Evolutionary conservation across 2,888 invertebrate species (phyloP), one percentile per base, ranked within the genome.

Genomic region (Eristalis tenax): DNA sequence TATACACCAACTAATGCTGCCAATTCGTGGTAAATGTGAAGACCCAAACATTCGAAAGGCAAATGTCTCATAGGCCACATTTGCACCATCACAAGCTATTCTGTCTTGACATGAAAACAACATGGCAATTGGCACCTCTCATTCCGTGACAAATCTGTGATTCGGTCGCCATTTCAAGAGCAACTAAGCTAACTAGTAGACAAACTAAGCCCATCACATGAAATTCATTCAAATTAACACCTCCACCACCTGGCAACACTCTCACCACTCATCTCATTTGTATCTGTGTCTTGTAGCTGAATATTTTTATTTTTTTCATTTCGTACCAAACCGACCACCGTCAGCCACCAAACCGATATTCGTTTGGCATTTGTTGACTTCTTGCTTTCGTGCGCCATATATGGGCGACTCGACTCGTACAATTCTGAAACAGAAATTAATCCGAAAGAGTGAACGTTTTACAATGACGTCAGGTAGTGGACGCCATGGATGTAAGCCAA

Each of bases 371-470:
- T 83, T 71, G 70, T 77, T 69, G 69, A 82, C 74, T 78, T 73
- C 69, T 78, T 70, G 50, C 35, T 50, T 70, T 78, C 63, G 73
- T 69, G 59, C 77, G 32, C 82, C 82, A 38, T 66, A 79, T 83
- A 86, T 63, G 74, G 70, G 40, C 32, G 22, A 32, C 66, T 59
- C 6, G 26, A 32, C n/a, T 38, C 64, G 40, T 40, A 23, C 32
- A 76, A 81, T 85, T 80, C 71, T 65, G 82, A 86, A 86, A 86
- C 85, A 82, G 85, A 86, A 86, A 86, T 63, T 69, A 75, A 78
- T 66, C 74, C 78, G 57, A 85, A 85, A 85, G 85, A 85, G 85
- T 85, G 82, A 85, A 85, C 82, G 85, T 85, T 77, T 69, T 81
- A 81, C 70, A 69, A 77, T 86, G 86, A 86, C 86, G 86, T 86